phyloP scores from a whole-genome alignment of 2,113 vertebrate species.

The Oxygymnocypris stewartii region DNA sequence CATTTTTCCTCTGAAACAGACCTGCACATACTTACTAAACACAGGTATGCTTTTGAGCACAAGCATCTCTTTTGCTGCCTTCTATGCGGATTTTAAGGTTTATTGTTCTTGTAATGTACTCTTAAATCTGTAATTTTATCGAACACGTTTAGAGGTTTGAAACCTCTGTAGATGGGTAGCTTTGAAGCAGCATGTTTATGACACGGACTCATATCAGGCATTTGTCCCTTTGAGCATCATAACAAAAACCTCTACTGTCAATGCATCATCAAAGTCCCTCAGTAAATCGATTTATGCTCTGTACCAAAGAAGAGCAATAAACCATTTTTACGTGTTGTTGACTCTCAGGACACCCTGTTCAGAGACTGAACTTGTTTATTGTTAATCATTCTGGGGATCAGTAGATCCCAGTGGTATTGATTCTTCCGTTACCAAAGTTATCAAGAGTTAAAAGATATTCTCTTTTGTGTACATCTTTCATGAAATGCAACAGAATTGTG shows the following conservation, averaged over 20 bases:
- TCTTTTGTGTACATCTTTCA: neutral
- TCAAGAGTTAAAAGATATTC: neutral
- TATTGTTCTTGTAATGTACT: neutral
- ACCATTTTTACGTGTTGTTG: slow-evolving; percentile 27
- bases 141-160: neutral
- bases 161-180: neutral
- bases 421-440: neutral
- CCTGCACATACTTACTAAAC: slow-evolving; percentile 3
- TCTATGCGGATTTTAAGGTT: neutral
- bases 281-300: neutral
- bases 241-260: slow-evolving; percentile 19
- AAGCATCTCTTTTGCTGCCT: neutral
- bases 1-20: neutral
- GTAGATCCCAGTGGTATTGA: neutral
- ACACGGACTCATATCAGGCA: neutral
- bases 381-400: neutral
- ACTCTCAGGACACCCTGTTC: slow-evolving; percentile 1
- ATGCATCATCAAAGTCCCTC: neutral
- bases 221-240: neutral
- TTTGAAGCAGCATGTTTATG: too few relatives aligned
- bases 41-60: slow-evolving; percentile 31
- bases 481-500: neutral
- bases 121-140: neutral
- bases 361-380: slow-evolving; percentile 14
- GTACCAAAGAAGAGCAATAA: slow-evolving; percentile 29